These are phyloP conservation scores for Hybognathus amarus DNA, from an alignment of 2,797 vertebrate genomes.

Conservation along the genomic window DNA sequence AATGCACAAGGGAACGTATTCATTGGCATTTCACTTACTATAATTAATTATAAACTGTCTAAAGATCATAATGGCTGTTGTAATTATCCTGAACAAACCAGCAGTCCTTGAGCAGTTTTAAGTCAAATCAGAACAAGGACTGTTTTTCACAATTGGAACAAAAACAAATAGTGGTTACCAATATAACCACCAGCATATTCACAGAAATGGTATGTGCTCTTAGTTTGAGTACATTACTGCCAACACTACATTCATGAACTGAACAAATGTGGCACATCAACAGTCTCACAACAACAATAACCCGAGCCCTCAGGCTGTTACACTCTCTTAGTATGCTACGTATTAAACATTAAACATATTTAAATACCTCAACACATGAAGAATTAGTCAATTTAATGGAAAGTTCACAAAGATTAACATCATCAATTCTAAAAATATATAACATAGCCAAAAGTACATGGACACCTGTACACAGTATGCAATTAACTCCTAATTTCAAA, in stretches of 20 bases:
- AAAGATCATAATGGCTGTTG: background rate
- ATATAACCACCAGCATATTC: background rate
- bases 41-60: background rate
- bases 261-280: slow-evolving; percentile 63
- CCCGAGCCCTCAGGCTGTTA: background rate
- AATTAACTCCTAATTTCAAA: background rate
- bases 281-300: slow-evolving; percentile 58
- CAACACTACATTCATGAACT: slow-evolving; percentile 74
- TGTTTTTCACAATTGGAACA: slow-evolving; percentile 9
- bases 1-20: background rate
- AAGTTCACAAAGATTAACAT: slow-evolving; percentile 57
- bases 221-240: slow-evolving; percentile 55
- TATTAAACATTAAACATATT: slow-evolving; percentile 34
- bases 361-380: slow-evolving; percentile 67
- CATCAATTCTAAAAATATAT: slow-evolving; percentile 39
- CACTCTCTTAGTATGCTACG: background rate
- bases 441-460: slow-evolving; percentile 38
- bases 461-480: background rate
- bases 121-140: background rate
- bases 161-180: background rate
- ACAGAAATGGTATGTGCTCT: slow-evolving; percentile 3
- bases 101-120: background rate
- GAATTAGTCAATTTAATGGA: slow-evolving; percentile 60
- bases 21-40: background rate
- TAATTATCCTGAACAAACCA: background rate